Evolutionary conservation across 2,888 invertebrate genomes (phyloP).

Genomic region (Elysia crispata): DNA sequence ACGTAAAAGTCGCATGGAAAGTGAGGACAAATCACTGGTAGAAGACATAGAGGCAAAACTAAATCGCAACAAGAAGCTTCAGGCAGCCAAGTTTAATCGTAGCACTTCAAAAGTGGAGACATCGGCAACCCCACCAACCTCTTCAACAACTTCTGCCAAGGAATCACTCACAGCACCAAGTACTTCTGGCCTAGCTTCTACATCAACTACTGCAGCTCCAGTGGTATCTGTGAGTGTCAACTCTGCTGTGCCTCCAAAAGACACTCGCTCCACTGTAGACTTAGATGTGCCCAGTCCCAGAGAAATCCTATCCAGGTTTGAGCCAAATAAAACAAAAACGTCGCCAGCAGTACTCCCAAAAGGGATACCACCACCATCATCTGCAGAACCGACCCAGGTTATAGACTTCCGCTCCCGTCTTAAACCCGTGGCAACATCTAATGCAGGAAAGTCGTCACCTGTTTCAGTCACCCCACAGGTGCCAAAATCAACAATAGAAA

Average conservation of each 20-base stretch:
- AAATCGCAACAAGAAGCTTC: slow-evolving; percentile 71
- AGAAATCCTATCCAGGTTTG: slow-evolving; percentile 13
- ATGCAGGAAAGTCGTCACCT: not conserved
- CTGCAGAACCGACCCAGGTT: not conserved
- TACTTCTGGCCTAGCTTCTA: not conserved
- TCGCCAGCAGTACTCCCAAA: not conserved
- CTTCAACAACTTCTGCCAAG: not conserved
- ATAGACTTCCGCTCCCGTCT: slow-evolving; percentile 28
- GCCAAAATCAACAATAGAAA: slow-evolving; percentile 2
- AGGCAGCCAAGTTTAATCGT: slow-evolving; percentile 66
- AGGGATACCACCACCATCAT: not conserved
- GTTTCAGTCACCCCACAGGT: slow-evolving; percentile 22
- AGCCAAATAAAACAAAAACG: slow-evolving; percentile 2
- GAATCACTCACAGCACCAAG: not conserved
- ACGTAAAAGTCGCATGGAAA: slow-evolving; percentile 66
- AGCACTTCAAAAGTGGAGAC: slow-evolving; percentile 51
- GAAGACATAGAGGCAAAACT: slow-evolving; percentile 70
- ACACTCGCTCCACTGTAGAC: not conserved
- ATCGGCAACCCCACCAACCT: not conserved
- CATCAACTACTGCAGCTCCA: not conserved
- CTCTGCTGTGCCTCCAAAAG: not conserved
- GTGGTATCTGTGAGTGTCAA: not conserved
- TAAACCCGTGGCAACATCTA: slow-evolving; percentile 30
- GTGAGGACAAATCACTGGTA: slow-evolving; percentile 62
- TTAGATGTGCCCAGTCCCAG: slow-evolving; percentile 1